phyloP scores from a whole-genome alignment of 2,888 invertebrate species.

The Lottia scabra region DNA sequence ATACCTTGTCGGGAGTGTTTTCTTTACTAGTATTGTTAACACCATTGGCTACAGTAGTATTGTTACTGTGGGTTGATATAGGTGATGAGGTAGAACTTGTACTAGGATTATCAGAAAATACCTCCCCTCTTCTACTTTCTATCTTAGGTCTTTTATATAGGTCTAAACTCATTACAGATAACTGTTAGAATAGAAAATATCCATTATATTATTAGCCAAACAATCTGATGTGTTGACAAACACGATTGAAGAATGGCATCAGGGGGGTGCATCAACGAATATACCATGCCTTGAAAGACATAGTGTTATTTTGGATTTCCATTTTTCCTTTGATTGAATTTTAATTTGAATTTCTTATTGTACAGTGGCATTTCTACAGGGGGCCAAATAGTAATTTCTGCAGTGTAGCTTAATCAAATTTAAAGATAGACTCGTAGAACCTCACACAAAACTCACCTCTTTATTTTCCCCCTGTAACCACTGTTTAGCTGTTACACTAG shows the following conservation, averaged over 20 bases:
- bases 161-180: conserved; percentile 12
- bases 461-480: conserved; percentile 80
- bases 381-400: too few species aligned
- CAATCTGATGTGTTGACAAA: too few species aligned
- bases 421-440: not conserved
- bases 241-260: too few species aligned
- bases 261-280: too few species aligned
- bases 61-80: not conserved
- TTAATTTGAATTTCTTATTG: too few species aligned
- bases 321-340: too few species aligned
- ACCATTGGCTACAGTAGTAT: not conserved
- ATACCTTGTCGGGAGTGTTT: not conserved
- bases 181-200: conserved; percentile 9
- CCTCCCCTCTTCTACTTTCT: not conserved
- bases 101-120: not conserved
- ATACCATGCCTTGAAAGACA: too few species aligned
- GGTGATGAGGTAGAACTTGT: not conserved
- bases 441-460: conserved; percentile 28
- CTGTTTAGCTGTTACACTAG: conserved; percentile 82
- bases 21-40: not conserved
- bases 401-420: too few species aligned
- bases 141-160: conserved; percentile 9
- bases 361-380: too few species aligned
- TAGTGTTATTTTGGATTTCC: too few species aligned
- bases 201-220: too few species aligned